Evolutionary conservation across 2,888 invertebrate genomes (phyloP).

Genomic region (Ormyrus pomaceus): DNA sequence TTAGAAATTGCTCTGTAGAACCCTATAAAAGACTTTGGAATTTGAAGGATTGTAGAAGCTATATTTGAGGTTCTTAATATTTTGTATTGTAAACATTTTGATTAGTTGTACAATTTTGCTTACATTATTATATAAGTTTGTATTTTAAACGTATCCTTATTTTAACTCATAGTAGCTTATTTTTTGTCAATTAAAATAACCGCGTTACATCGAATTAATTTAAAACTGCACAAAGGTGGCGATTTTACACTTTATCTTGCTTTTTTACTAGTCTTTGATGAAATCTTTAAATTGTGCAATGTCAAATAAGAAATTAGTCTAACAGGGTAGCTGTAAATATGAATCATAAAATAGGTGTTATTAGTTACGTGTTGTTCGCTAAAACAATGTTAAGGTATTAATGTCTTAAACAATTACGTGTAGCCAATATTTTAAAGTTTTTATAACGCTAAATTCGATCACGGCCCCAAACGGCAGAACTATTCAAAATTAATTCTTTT

Average conservation of each 20-base stretch:
- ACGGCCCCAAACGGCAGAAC: background rate
- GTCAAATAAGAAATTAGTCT: conserved; percentile 57
- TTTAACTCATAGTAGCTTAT: background rate
- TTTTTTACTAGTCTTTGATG: conserved; percentile 34
- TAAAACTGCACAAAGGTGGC: background rate
- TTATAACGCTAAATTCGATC: conserved; percentile 1
- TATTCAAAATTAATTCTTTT: background rate
- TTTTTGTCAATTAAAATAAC: background rate
- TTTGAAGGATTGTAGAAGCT: conserved; percentile 6
- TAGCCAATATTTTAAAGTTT: conserved; percentile 11
- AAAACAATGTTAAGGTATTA: conserved; percentile 3
- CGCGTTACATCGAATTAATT: background rate
- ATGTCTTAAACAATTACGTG: conserved; percentile 13
- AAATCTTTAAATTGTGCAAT: conserved; percentile 41
- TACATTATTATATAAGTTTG: background rate
- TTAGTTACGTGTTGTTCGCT: conserved; percentile 53
- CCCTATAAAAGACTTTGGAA: conserved; percentile 36
- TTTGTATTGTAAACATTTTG: conserved; percentile 8
- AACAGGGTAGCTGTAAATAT: conserved; percentile 60
- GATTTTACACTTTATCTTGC: conserved; percentile 38
- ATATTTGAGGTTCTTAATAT: conserved; percentile 6
- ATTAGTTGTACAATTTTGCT: conserved; percentile 4
- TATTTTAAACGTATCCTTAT: background rate
- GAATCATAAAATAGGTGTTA: conserved; percentile 59
- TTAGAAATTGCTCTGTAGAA: conserved; percentile 11